These are phyloP conservation scores for Nineta flava DNA, from an alignment of 2,888 invertebrate genomes.

Conservation along the genomic window DNA sequence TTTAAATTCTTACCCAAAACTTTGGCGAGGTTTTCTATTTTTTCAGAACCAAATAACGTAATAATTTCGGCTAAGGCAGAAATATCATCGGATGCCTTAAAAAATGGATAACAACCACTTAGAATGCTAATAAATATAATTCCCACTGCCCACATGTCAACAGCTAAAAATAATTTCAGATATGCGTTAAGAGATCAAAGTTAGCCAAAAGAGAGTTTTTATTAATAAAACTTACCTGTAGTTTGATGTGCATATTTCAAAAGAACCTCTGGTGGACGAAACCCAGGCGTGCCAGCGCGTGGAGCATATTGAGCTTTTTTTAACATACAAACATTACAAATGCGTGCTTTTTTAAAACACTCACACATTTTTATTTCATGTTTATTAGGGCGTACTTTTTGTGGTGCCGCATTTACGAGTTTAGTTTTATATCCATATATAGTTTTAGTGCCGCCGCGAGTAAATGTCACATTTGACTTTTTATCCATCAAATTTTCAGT, in stretches of 20 bases:
- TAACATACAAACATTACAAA: constrained; percentile 50
- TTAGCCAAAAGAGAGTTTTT: no score
- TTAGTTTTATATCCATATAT: not conserved
- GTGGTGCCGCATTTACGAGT: not conserved
- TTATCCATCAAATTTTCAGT: no score
- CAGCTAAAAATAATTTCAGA: constrained; percentile 42
- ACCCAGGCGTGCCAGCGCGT: constrained; percentile 80
- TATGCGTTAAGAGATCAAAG: no score
- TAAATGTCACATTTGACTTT: not conserved
- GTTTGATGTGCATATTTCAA: constrained; percentile 66
- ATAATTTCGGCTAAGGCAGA: constrained; percentile 70
- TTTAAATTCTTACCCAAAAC: constrained; percentile 36
- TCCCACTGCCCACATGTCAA: constrained; percentile 82
- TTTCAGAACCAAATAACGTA: constrained; percentile 56
- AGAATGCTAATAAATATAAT: constrained; percentile 66
- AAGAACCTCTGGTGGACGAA: constrained; percentile 73
- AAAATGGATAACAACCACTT: constrained; percentile 68
- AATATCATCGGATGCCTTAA: constrained; percentile 63
- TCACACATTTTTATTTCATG: constrained; percentile 31
- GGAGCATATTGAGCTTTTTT: constrained; percentile 53
- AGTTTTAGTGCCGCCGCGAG: not conserved
- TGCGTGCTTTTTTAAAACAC: constrained; percentile 48
- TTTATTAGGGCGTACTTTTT: not conserved
- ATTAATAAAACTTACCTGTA: constrained; percentile 33
- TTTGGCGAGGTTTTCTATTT: constrained; percentile 48